Base-by-base conservation (phyloP, 1,140 invertebrate species). In the Contarinia nasturtii region DNA sequence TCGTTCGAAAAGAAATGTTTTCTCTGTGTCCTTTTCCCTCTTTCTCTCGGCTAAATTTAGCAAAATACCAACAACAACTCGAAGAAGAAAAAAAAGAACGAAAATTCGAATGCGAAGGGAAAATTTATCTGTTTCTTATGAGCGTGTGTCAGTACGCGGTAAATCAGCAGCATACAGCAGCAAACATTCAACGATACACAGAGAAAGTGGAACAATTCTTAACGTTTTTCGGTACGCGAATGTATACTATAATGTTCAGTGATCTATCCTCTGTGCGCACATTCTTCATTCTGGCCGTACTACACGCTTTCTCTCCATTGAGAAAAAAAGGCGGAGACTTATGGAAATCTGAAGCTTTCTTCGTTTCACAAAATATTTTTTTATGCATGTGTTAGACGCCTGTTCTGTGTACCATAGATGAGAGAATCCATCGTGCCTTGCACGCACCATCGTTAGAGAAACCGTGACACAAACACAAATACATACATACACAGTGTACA, bases 21-120 rank as follows among this genome's bases (percentile, higher is more conserved):
- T 45, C 44, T 45, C 7, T 45, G 58, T 54, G 57, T 59, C 55
- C 59, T 58, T 44, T 18, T n/a, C n/a, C n/a, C n/a, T n/a, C n/a
- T n/a, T n/a, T n/a, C n/a, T n/a, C n/a, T n/a, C n/a, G n/a, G n/a
- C n/a, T n/a, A n/a, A n/a, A n/a, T n/a, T n/a, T n/a, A n/a, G n/a
- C n/a, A n/a, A n/a, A n/a, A n/a, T n/a, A n/a, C n/a, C n/a, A n/a
- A n/a, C n/a, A n/a, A n/a, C n/a, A n/a, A n/a, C n/a, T n/a, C n/a
- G n/a, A n/a, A n/a, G n/a, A n/a, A n/a, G n/a, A n/a, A n/a, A n/a
- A 44, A 44, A 19, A 14, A 19, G 19, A 44, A 5, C 58, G 57
- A 58, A 57, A 50, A 27, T 27, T 5, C 27, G 27, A 43, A 40
- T 41, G n/a, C 18, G n/a, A 20, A 18, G 18, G 18, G 41, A 43